Base-by-base conservation (phyloP, 2,888 invertebrate species). In the Drosophila phalerata region DNA sequence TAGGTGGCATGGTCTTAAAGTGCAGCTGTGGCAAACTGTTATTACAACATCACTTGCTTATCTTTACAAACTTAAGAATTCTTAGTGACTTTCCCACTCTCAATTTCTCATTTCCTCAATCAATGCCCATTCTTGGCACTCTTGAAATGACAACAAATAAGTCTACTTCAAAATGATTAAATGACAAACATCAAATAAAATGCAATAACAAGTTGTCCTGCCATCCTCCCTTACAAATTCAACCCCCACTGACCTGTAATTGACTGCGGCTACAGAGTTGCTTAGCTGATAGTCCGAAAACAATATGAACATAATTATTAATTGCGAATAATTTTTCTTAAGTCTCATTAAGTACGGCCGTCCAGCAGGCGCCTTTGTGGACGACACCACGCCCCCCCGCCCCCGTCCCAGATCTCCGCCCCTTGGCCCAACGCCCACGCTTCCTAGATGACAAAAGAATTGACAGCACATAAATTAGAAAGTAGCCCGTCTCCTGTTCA, bases 381-480 rank as follows among this genome's bases (percentile, higher is more conserved):
- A 57, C 71, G 73, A 53, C 65, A 38, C 53, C 67, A 48, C 57
- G 63, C 66, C 67, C 47, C 47, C 22, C 22, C 22, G 22, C 49
- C 47, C 11, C 37, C 15, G 10, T 1, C 32, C n/a, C n/a, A n/a
- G n/a, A n/a, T n/a, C 10, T 30, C 45, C 30, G 1, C 53, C 15
- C 22, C 13, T 10, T 40, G 17, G 8, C 15, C 28, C 61, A 48
- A 47, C 28, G 37, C 61, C 51, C 51, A 58, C 60, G 57, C 63
- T 63, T 62, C 58, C 51, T 37, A 71, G 88, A 85, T 81, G 86
- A 90, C 90, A 86, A 90, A 85, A 85, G 86, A 86, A 90, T 86
- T 86, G 86, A 89, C 85, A 86, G 90, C 70, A 87, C 82, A 86
- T 86, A 86, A 86, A 86, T 86, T 89, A 90, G 89, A 86, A 87